These are phyloP conservation scores for Lamprologus lemairii DNA, from an alignment of 2,113 vertebrate genomes.

Conservation along the genomic window DNA sequence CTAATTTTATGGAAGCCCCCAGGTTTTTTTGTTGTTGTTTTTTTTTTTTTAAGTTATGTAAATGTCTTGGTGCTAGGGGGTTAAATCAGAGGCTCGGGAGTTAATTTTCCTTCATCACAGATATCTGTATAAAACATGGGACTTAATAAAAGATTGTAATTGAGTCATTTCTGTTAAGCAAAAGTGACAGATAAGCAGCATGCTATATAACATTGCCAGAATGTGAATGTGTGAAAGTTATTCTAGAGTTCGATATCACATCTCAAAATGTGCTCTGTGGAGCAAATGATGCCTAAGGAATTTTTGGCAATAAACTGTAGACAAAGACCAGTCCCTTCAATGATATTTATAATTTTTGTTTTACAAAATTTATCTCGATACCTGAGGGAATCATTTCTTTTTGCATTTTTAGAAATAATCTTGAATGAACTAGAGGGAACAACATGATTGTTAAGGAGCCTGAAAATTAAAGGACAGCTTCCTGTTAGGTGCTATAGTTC, in stretches of 20 bases:
- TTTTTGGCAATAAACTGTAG: neutral
- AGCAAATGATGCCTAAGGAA: neutral
- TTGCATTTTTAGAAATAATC: neutral
- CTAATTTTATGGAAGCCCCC: neutral
- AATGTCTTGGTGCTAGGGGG: neutral
- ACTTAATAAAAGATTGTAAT: neutral
- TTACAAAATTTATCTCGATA: neutral
- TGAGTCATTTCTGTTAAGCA: neutral
- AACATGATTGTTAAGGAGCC: neutral
- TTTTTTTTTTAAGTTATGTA: neutral
- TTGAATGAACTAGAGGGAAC: neutral
- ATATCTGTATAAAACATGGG: neutral
- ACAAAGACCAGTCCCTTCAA: neutral
- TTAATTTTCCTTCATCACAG: neutral
- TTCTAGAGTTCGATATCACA: neutral
- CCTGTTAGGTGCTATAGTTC: neutral
- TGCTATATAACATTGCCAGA: neutral
- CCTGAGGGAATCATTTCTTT: neutral
- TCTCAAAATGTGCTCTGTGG: neutral
- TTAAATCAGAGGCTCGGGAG: neutral
- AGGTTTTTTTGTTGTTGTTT: fast-evolving
- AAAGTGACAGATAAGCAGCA: neutral
- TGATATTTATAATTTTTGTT: neutral
- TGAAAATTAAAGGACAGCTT: neutral
- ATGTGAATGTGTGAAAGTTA: neutral